Evolutionary conservation across 37 sponge, comb jelly and placozoan species (phyloP).

Genomic region (Tethya wilhelma): DNA sequence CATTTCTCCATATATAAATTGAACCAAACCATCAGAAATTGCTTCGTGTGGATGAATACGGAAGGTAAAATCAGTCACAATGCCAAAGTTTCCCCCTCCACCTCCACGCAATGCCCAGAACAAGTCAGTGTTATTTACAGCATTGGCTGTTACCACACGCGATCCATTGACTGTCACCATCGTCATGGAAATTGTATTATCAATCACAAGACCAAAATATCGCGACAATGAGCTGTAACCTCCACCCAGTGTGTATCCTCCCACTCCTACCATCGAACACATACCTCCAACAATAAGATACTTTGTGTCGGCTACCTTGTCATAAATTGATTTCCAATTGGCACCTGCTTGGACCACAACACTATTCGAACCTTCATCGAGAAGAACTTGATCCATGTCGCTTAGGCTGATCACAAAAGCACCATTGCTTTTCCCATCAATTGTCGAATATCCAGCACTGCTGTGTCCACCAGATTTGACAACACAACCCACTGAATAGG

Average conservation of each 20-base stretch:
- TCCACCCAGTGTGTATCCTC: slow-evolving; percentile 39
- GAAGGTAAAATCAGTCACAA: not conserved
- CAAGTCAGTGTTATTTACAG: slow-evolving; percentile 38
- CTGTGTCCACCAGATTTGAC: slow-evolving; percentile 38
- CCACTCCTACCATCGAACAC: slow-evolving; percentile 13
- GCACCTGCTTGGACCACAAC: slow-evolving; percentile 30
- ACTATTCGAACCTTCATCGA: not conserved
- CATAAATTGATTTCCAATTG: slow-evolving; percentile 19
- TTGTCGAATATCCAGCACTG: slow-evolving; percentile 17
- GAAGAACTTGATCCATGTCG: not conserved
- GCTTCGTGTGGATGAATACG: not conserved
- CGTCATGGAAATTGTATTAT: slow-evolving; percentile 24
- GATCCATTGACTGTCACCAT: slow-evolving; percentile 47
- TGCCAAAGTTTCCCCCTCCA: slow-evolving; percentile 68
- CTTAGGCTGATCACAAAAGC: slow-evolving; percentile 26
- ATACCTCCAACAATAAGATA: slow-evolving; percentile 18
- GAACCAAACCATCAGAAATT: too few species aligned
- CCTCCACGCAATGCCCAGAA: slow-evolving; percentile 68
- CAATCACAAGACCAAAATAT: slow-evolving; percentile 18
- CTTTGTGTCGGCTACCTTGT: not conserved
- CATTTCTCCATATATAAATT: not conserved
- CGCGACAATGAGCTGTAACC: slow-evolving; percentile 30
- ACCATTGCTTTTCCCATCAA: slow-evolving; percentile 14
- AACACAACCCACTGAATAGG: not conserved
- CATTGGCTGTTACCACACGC: slow-evolving; percentile 23